Conservation (phyloP, 2,113 vertebrate genomes). For the Neofelis nebulosa region DNA sequence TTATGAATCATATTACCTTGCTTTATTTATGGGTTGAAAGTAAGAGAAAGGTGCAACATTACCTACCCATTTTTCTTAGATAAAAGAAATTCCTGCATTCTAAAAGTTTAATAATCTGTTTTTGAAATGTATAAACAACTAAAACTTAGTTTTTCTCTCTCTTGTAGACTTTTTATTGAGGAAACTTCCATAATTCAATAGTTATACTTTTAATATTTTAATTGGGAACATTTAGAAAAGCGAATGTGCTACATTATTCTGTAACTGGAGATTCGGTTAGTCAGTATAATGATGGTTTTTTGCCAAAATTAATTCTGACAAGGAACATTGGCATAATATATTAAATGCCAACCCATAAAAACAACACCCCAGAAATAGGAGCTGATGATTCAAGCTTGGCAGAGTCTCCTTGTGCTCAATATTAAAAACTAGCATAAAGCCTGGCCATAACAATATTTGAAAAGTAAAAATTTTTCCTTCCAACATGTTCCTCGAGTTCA, state of each 20-base stretch:
- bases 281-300: slow-evolving; percentile 33
- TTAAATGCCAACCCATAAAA: slow-evolving; percentile 49
- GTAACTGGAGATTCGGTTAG: slow-evolving; percentile 40
- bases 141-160: slow-evolving; percentile 44
- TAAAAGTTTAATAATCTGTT: slow-evolving; percentile 26
- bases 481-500: neutral
- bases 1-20: neutral
- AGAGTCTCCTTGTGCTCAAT: neutral
- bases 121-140: slow-evolving; percentile 35
- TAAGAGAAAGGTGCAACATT: slow-evolving; percentile 25
- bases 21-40: neutral
- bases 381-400: neutral
- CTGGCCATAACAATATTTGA: neutral
- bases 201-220: slow-evolving; percentile 4
- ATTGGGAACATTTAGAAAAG: slow-evolving; percentile 30
- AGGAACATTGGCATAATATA: slow-evolving; percentile 36
- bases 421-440: slow-evolving; percentile 26
- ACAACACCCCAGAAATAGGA: neutral
- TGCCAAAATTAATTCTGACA: slow-evolving; percentile 63
- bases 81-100: slow-evolving; percentile 38
- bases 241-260: slow-evolving; percentile 14
- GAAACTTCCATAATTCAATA: slow-evolving; percentile 28
- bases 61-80: neutral
- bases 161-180: slow-evolving; percentile 16
- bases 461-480: neutral